Percentiles rank a stretch among this genome's conserved stretches.
These are phyloP conservation scores for Petroica traversi DNA, from an alignment of 2,113 vertebrate species.

Conservation along the genomic window DNA sequence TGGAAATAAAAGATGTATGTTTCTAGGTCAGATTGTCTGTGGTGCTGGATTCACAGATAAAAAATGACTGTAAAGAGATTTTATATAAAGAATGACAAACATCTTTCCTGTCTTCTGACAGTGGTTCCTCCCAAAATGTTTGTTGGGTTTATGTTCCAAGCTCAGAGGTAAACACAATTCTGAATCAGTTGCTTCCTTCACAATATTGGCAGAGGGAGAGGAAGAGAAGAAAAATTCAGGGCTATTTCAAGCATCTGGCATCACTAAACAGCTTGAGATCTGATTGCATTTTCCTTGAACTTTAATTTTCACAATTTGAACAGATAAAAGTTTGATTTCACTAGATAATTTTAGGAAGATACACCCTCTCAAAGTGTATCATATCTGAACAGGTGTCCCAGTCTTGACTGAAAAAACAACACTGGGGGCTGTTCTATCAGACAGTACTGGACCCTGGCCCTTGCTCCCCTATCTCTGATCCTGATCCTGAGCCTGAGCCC, in stretches of 20 bases:
- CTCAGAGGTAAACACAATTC: not conserved
- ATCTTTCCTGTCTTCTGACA: not conserved
- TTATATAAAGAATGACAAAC: not conserved
- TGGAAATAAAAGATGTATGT: not conserved
- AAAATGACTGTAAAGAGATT: not conserved
- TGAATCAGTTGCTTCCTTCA: not conserved
- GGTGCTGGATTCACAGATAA: not conserved
- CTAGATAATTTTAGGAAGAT: not conserved
- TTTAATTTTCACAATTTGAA: not conserved
- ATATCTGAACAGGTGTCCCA: not conserved
- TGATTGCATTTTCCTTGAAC: not conserved
- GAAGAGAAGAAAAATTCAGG: not conserved
- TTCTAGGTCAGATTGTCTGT: not conserved
- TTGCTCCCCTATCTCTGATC: not conserved
- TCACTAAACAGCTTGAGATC: not conserved
- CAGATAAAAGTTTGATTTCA: not conserved
- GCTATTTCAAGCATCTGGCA: not conserved
- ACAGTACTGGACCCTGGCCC: not conserved
- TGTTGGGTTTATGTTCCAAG: not conserved
- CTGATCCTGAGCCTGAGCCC: not conserved
- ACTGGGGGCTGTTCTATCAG: not conserved
- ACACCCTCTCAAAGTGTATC: not conserved
- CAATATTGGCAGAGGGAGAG: not conserved
- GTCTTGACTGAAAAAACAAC: not conserved
- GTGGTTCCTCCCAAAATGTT: not conserved